Evolutionary conservation across 2,113 vertebrate genomes (phyloP), one percentile per base, ranked within the genome.

Genomic region (Elanus axillaris): DNA sequence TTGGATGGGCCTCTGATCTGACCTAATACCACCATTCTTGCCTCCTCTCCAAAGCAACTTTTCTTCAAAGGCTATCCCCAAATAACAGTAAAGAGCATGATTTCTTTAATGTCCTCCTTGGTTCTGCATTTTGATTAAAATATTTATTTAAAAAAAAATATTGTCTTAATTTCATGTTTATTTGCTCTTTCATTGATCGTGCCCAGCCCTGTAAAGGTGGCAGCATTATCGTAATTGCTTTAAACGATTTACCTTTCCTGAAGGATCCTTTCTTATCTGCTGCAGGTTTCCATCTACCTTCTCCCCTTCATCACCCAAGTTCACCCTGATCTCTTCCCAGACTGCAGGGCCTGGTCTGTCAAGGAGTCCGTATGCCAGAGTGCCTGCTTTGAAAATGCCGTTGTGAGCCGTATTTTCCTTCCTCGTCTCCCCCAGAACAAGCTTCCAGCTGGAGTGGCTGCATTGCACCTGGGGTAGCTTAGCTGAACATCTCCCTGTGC

Each of bases 301-400:
- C 48, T 68, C 38, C 58, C 23, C 32, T 47, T 62, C 13, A 2
- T 71, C 32, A 16, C 42, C 45, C 12, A 32, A 10, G 29, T 25
- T 86, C 45, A 17, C 36, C 14, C 23, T 23, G 26, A 52, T 47
- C 27, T 62, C 18, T 62, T 52, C 50, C 75, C 45, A 60, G 52
- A 48, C 36, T 11, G 3, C 20, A 29, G 56, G 26, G 31, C 59
- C 43, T 86, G 72, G 18, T 55, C 32, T 11, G 55, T 53, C 43
- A 26, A 56, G 52, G 64, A 40, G 36, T 22, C 58, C 17, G 15
- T 43, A 17, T 26, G 42, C 32, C 47, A 32, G 43, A 68, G 26
- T 4, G 4, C 27, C 82, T 66, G 60, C 42, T 48, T 48, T 3
- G 7, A 47, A 29, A 67, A 4, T 0, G 0, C 50, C 0, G 0